Percentiles rank a stretch among this genome's conserved stretches.
phyloP scores from a whole-genome alignment of 2,113 vertebrate genomes.

The Callithrix jacchus region DNA sequence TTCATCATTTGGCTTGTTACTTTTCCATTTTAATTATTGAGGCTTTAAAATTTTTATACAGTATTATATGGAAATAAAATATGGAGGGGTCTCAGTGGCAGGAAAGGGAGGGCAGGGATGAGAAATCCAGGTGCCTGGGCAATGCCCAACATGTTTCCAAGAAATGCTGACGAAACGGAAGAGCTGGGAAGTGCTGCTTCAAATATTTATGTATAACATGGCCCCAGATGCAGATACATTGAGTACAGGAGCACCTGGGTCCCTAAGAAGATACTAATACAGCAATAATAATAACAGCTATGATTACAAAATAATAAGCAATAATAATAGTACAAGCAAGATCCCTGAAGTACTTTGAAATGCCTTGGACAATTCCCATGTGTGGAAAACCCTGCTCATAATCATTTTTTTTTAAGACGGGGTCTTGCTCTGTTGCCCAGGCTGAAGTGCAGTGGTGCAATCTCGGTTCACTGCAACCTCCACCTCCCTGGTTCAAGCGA shows the following conservation, averaged over 20 bases:
- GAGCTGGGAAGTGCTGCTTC: background rate
- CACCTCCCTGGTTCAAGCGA: no score
- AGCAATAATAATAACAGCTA: background rate
- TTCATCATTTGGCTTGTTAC: background rate
- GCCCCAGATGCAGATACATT: fast-evolving
- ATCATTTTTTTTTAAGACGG: no score
- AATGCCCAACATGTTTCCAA: fast-evolving
- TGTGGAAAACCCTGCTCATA: background rate
- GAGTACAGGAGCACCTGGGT: background rate
- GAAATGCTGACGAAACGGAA: fast-evolving
- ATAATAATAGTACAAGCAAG: fast-evolving
- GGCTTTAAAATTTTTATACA: fast-evolving
- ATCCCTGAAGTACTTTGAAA: background rate
- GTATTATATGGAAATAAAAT: no score
- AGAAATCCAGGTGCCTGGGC: background rate
- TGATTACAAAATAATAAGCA: fast-evolving
- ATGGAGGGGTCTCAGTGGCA: fast-evolving
- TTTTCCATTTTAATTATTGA: background rate
- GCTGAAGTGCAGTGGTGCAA: no score
- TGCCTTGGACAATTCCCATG: fast-evolving
- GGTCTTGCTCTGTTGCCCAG: no score
- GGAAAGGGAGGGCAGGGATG: no score
- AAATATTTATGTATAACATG: fast-evolving
- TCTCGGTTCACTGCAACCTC: no score
- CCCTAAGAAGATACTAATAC: background rate